Conservation (phyloP, 2,888 invertebrate species). For the Acleris laterana region DNA sequence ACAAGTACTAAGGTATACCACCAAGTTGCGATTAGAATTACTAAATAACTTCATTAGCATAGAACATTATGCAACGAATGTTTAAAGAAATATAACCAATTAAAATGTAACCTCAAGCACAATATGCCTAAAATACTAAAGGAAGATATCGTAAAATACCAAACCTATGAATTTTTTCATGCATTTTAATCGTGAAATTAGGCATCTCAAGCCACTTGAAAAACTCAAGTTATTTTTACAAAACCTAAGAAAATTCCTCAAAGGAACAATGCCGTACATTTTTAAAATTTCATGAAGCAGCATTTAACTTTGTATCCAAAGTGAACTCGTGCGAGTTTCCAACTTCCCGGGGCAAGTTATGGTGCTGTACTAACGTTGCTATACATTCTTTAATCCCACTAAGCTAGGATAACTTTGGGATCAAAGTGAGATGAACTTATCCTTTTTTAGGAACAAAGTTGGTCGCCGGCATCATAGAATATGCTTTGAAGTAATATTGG, state of each 20-base stretch:
- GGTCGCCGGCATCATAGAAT: background rate
- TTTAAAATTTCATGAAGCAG: slow-evolving; percentile 32
- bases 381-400: slow-evolving; percentile 25
- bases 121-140: too few species aligned
- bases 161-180: slow-evolving; percentile 11
- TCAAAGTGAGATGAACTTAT: slow-evolving; percentile 15
- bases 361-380: background rate
- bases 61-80: too few species aligned
- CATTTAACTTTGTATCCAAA: slow-evolving; percentile 22
- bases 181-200: slow-evolving; percentile 29
- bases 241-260: slow-evolving; percentile 14
- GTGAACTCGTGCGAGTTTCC: slow-evolving; percentile 10
- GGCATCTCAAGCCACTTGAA: slow-evolving; percentile 2
- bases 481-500: slow-evolving; percentile 4
- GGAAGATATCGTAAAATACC: accelerated
- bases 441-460: slow-evolving; percentile 10
- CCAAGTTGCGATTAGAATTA: too few species aligned
- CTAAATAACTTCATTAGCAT: too few species aligned
- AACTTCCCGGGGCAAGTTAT: slow-evolving; percentile 18
- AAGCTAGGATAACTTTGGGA: slow-evolving; percentile 14
- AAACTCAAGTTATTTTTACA: slow-evolving; percentile 12
- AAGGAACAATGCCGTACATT: slow-evolving; percentile 14
- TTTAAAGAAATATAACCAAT: too few species aligned
- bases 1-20: too few species aligned
- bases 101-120: too few species aligned